phyloP scores from a whole-genome alignment of 1,140 invertebrate genomes.

The Heliconius nattereri region DNA sequence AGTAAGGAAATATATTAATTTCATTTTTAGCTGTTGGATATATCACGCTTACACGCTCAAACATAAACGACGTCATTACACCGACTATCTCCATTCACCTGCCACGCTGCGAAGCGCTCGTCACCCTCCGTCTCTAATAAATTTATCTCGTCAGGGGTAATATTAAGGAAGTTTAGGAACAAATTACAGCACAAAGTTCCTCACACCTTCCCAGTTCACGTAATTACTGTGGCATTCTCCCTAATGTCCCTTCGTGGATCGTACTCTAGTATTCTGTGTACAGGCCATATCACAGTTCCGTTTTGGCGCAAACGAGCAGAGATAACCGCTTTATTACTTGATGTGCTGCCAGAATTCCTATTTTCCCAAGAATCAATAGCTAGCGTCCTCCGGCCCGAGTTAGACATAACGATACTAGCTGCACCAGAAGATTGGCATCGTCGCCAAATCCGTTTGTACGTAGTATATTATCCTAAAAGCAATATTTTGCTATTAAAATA shows the following conservation, averaged over 20 bases:
- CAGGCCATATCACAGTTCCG: slow-evolving; percentile 56
- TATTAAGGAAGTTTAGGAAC: slow-evolving; percentile 77
- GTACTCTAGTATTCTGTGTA: slow-evolving; percentile 42
- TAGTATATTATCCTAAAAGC: slow-evolving; percentile 29
- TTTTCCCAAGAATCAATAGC: slow-evolving; percentile 62
- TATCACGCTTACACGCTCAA: slow-evolving; percentile 29
- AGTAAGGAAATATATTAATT: neutral
- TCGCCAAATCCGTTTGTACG: slow-evolving; percentile 21
- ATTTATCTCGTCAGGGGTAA: slow-evolving; percentile 76
- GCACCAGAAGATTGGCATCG: slow-evolving; percentile 1
- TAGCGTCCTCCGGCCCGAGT: neutral
- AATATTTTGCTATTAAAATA: too few relatives aligned
- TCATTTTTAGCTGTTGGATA: slow-evolving; percentile 9
- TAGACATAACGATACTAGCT: slow-evolving; percentile 1
- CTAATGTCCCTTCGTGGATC: slow-evolving; percentile 56
- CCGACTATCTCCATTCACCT: slow-evolving; percentile 46
- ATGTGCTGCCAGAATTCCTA: slow-evolving; percentile 56
- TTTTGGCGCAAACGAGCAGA: slow-evolving; percentile 63
- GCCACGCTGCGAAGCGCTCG: slow-evolving; percentile 45
- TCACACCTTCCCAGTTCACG: slow-evolving; percentile 67
- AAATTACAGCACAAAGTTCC: slow-evolving; percentile 73
- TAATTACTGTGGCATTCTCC: slow-evolving; percentile 67
- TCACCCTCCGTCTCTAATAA: slow-evolving; percentile 66
- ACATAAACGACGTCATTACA: slow-evolving; percentile 55
- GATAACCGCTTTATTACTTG: slow-evolving; percentile 75